Base-by-base conservation (phyloP, 2,888 invertebrate genomes). In the Rhogogaster chlorosoma region DNA sequence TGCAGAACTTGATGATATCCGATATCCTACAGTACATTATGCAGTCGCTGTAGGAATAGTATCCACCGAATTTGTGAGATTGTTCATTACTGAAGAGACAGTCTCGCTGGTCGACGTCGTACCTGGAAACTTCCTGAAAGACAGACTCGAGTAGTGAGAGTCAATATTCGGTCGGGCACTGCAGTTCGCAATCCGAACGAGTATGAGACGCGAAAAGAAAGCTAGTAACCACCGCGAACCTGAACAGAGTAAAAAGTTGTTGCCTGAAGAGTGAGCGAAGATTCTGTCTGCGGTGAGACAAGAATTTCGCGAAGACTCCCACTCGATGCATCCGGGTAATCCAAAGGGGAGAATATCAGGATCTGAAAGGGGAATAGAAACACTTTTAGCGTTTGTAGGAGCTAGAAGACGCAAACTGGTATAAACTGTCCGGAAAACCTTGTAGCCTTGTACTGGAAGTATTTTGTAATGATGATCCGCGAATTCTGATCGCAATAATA, bases 31-130 rank as follows among this genome's bases (percentile, higher is more conserved):
- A 95, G 88, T 95, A 94, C 84, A 95, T 92, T 89, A 95, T 93
- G 89, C 95, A 95, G 88, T 95, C 95, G 88, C 95, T 95, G 89
- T 94, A 94, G 0, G 95, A 95, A 89, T 95, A 95, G 88, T 94
- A 94, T 1, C 88, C 90, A 6, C 85, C 87, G 64, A 88, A 90
- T 73, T 85, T 86, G 26, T 86, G 84, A 0, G 85, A 10, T 7
- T 86, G 83, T 82, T 91, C 91, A 0, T 83, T 86, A 18, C 86
- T 87, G 83, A 90, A 91, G 71, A 89, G 85, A 75, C 90, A 90
- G 42, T 86, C 85, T 7, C 90, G 86, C 83, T 88, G 84, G 0
- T 36, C 15, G 7, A 86, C 85, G 67, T 87, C 85, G 70, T 89
- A 87, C 9, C 80, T 32, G 22, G 83, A 83, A 10, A 90, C 87